These are phyloP conservation scores for Trematocara variabile DNA, from an alignment of 2,113 vertebrate species.

Conservation along the genomic window DNA sequence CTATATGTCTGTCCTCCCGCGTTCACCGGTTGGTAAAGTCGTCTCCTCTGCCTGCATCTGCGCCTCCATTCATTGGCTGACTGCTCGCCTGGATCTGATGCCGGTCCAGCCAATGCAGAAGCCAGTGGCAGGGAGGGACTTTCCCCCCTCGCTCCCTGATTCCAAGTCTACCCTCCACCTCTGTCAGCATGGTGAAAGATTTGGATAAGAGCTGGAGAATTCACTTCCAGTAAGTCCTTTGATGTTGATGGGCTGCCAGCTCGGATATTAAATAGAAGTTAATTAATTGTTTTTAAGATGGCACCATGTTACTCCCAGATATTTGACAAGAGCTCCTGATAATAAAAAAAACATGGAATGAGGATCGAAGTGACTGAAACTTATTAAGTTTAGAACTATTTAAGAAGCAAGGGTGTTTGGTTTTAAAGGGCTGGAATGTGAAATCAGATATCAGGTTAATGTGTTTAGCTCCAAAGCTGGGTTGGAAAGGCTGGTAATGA, in stretches of 20 bases:
- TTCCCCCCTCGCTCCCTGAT: background rate
- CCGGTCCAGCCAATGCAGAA: conserved; percentile 33
- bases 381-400: background rate
- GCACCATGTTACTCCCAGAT: background rate
- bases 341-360: background rate
- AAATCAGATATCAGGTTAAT: conserved; percentile 25
- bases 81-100: conserved; percentile 26
- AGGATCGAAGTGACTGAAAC: background rate
- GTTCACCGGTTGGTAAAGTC: background rate
- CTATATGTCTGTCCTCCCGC: background rate
- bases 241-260: conserved; percentile 1
- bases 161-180: conserved; percentile 17
- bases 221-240: conserved; percentile 46
- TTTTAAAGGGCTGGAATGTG: conserved; percentile 8
- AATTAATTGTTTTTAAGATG: background rate
- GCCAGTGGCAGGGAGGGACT: conserved; percentile 36
- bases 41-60: conserved; percentile 37
- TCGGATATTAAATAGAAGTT: background rate
- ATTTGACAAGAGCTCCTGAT: background rate
- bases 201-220: conserved; percentile 54
- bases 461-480: background rate
- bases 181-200: conserved; percentile 61
- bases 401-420: background rate
- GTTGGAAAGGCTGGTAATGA: background rate
- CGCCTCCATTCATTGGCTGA: conserved; percentile 51